Evolutionary conservation across 2,888 invertebrate species (phyloP).

Genomic region (Sinhomidia bicolor): DNA sequence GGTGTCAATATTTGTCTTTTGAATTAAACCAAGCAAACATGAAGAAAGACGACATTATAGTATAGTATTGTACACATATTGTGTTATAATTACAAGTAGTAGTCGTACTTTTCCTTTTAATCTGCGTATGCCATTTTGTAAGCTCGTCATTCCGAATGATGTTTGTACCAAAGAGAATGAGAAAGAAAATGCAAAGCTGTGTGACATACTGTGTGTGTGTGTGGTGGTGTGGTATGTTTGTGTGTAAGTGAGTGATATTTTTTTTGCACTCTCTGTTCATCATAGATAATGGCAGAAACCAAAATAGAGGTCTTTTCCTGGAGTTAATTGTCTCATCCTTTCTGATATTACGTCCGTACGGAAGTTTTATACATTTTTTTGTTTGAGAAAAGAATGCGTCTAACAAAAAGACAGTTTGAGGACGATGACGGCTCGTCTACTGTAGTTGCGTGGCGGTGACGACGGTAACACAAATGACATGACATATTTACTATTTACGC

Average conservation of each 20-base stretch:
- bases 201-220: neutral
- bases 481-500: neutral
- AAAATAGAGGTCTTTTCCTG: slow-evolving; percentile 32
- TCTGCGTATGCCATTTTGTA: slow-evolving; percentile 7
- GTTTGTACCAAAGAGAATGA: neutral
- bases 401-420: neutral
- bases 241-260: neutral
- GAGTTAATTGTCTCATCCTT: slow-evolving; percentile 43
- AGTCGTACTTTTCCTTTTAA: no score
- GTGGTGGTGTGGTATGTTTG: neutral
- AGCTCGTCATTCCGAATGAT: neutral
- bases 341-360: slow-evolving; percentile 19
- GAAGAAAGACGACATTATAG: neutral
- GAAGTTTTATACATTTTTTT: neutral
- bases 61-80: neutral
- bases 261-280: slow-evolving; percentile 5
- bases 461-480: neutral
- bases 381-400: neutral
- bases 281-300: neutral
- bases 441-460: neutral
- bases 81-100: neutral
- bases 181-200: neutral
- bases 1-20: slow-evolving; percentile 59
- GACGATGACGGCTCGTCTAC: neutral
- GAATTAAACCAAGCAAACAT: slow-evolving; percentile 40